A percentile compares a stretch with the other conserved stretches of the same genome.
Evolutionary conservation across 2,888 invertebrate species (phyloP).

Genomic region (Helobdella robusta): DNA sequence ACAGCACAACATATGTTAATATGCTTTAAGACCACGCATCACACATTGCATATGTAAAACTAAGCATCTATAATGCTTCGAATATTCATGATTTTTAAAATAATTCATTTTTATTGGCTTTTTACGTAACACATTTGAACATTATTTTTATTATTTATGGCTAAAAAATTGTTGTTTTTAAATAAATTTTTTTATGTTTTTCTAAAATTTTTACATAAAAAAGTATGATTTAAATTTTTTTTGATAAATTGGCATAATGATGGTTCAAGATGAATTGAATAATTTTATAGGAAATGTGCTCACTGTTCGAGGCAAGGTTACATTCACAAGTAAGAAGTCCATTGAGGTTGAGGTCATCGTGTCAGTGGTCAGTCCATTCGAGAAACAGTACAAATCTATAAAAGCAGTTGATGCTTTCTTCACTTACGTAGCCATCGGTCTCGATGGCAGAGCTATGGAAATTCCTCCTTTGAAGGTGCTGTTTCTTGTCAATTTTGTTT

Average conservation of each 20-base stretch:
- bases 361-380: constrained; percentile 28
- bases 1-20: too few relatives aligned
- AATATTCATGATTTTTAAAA: too few relatives aligned
- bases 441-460: constrained; percentile 24
- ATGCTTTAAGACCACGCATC: too few relatives aligned
- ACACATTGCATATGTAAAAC: too few relatives aligned
- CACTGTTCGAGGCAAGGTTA: constrained; percentile 27
- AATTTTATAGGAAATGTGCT: constrained; percentile 28
- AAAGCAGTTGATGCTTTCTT: constrained; percentile 33
- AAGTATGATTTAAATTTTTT: background rate
- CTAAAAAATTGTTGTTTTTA: too few relatives aligned
- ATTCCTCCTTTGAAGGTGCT: constrained; percentile 30
- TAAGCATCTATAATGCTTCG: too few relatives aligned
- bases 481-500: background rate
- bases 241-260: background rate
- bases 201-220: too few relatives aligned
- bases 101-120: too few relatives aligned
- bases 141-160: background rate
- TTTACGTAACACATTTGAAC: too few relatives aligned
- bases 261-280: background rate
- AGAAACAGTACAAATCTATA: background rate
- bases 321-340: constrained; percentile 31
- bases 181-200: too few relatives aligned
- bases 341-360: constrained; percentile 34
- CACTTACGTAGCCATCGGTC: constrained; percentile 32